A percentile compares a stretch with the other conserved stretches of the same genome.
Evolutionary conservation across 2,888 invertebrate genomes (phyloP).

Genomic region (Imbricaverruca yamaguchii): DNA sequence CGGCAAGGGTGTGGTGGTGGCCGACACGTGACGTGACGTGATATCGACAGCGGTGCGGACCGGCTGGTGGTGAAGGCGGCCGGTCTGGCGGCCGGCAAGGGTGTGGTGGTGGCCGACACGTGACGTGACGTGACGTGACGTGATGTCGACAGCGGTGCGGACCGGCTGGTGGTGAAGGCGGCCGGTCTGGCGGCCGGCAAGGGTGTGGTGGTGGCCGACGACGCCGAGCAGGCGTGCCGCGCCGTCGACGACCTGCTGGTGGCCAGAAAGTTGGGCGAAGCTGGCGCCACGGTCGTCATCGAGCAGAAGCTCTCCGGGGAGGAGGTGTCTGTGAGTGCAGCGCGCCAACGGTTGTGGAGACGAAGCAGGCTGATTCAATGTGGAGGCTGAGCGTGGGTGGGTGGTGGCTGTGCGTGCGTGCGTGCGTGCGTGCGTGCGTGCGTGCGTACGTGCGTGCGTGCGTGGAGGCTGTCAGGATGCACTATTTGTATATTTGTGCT

Average conservation of each 20-base stretch:
- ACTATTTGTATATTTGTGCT: too few species aligned
- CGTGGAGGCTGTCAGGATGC: too few species aligned
- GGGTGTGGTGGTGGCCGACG: conserved; percentile 81
- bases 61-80: conserved; percentile 90
- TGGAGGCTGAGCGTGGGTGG: too few species aligned
- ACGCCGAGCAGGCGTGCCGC: conserved; percentile 66
- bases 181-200: conserved; percentile 95
- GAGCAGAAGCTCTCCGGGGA: conserved; percentile 88
- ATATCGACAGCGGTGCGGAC: too few species aligned
- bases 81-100: conserved; percentile 94
- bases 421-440: too few species aligned
- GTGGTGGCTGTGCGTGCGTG: too few species aligned
- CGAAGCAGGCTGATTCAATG: too few species aligned
- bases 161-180: conserved; percentile 72
- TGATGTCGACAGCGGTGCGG: neutral
- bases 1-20: too few species aligned
- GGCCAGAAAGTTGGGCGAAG: conserved; percentile 68
- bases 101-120: conserved; percentile 78
- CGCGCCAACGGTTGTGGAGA: too few species aligned
- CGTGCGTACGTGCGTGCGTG: too few species aligned
- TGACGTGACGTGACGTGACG: conserved; percentile 39
- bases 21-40: too few species aligned
- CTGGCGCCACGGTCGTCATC: conserved; percentile 75
- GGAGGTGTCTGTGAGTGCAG: conserved; percentile 73
- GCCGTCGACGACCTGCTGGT: conserved; percentile 77